Evolutionary conservation across 1,140 invertebrate species (phyloP).

Genomic region (Drosophila ogumai): DNA sequence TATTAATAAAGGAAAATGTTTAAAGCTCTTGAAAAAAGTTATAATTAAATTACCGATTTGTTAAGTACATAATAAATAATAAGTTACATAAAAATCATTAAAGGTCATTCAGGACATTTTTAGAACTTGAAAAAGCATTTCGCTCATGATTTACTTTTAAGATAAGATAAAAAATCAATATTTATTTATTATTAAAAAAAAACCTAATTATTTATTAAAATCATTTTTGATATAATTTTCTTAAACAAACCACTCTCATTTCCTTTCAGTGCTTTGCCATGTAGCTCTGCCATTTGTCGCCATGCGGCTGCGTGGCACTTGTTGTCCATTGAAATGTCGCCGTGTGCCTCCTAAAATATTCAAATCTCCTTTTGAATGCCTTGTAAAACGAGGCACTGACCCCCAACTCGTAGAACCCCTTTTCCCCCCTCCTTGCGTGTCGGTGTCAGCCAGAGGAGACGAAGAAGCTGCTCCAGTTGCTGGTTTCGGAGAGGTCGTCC

Average conservation of each 20-base stretch:
- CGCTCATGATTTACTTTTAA: too few relatives aligned
- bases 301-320: constrained; percentile 67
- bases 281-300: constrained; percentile 61
- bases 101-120: neutral
- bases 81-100: neutral
- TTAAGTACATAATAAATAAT: too few relatives aligned
- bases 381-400: constrained; percentile 75
- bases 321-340: constrained; percentile 76
- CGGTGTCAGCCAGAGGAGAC: constrained; percentile 13
- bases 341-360: constrained; percentile 73
- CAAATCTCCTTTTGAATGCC: constrained; percentile 80
- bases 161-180: neutral
- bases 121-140: neutral
- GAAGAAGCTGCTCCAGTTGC: constrained; percentile 57
- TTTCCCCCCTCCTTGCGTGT: constrained; percentile 10
- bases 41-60: too few relatives aligned
- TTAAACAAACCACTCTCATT: neutral
- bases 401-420: constrained; percentile 42
- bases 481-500: constrained; percentile 36
- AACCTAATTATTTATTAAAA: neutral
- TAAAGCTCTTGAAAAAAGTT: neutral
- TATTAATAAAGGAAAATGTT: neutral
- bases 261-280: constrained; percentile 10
- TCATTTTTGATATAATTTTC: neutral
- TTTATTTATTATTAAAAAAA: too few relatives aligned